phyloP scores from a whole-genome alignment of 2,888 invertebrate species.

The Scaptomyza flava region DNA sequence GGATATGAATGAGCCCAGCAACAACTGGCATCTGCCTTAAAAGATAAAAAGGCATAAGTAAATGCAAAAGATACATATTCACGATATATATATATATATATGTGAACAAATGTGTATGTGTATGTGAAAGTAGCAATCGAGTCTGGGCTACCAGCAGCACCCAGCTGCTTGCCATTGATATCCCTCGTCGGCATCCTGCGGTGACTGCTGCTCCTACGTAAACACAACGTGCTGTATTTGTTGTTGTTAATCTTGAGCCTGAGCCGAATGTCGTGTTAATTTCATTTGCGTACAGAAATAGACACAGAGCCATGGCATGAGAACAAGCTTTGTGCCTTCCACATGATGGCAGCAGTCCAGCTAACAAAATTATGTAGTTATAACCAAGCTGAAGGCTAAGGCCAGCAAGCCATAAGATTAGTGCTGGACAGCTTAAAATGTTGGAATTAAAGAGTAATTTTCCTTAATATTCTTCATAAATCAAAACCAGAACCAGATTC shows the following conservation, averaged over 20 bases:
- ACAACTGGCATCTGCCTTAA: constrained; percentile 28
- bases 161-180: constrained; percentile 56
- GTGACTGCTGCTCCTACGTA: constrained; percentile 11
- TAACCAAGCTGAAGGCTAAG: constrained; percentile 3
- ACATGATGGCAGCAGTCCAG: constrained; percentile 18
- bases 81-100: background rate
- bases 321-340: constrained; percentile 11
- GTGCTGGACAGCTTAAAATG: background rate
- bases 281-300: constrained; percentile 70
- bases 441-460: background rate
- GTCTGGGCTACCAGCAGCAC: constrained; percentile 17
- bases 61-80: constrained; percentile 29
- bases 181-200: constrained; percentile 21
- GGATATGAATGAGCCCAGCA: constrained; percentile 64
- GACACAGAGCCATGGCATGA: constrained; percentile 42
- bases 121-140: constrained; percentile 42
- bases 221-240: constrained; percentile 12
- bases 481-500: background rate
- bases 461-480: no score
- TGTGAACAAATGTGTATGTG: constrained; percentile 7
- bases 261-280: constrained; percentile 64
- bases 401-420: background rate
- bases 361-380: constrained; percentile 34
- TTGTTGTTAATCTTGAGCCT: constrained; percentile 15
- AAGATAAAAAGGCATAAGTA: constrained; percentile 17